Evolutionary conservation across 2,888 invertebrate genomes (phyloP).

Genomic region (Eilema griseolum): DNA sequence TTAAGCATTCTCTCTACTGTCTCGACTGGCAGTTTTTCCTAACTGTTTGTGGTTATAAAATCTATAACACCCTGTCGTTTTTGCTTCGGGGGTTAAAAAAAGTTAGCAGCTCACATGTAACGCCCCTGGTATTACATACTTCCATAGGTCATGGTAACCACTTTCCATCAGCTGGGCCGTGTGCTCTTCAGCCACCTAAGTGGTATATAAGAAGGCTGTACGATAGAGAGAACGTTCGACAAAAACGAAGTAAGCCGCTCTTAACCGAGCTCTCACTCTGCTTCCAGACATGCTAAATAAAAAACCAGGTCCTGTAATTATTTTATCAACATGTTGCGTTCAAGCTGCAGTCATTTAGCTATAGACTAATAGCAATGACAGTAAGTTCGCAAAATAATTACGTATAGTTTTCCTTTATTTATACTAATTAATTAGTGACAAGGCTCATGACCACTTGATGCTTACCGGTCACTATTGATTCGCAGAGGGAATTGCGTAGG

Average conservation of each 20-base stretch:
- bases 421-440: neutral
- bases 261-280: neutral
- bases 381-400: neutral
- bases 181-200: no score
- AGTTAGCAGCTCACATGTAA: no score
- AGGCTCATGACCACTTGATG: neutral
- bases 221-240: no score
- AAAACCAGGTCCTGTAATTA: neutral
- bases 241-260: neutral
- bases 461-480: neutral
- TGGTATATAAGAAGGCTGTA: neutral
- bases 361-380: neutral
- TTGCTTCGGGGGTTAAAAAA: no score
- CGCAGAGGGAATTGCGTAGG: neutral
- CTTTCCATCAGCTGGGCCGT: no score
- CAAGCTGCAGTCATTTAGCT: neutral
- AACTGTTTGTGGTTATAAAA: neutral
- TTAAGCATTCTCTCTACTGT: no score
- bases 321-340: no score
- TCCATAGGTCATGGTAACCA: no score
- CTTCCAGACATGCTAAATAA: neutral
- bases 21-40: no score
- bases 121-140: no score
- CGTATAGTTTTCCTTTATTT: no score
- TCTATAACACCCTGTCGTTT: no score